Evolutionary conservation across 1,140 invertebrate species (phyloP), one percentile per base, ranked within the genome.

Genomic region (Conus betulinus): DNA sequence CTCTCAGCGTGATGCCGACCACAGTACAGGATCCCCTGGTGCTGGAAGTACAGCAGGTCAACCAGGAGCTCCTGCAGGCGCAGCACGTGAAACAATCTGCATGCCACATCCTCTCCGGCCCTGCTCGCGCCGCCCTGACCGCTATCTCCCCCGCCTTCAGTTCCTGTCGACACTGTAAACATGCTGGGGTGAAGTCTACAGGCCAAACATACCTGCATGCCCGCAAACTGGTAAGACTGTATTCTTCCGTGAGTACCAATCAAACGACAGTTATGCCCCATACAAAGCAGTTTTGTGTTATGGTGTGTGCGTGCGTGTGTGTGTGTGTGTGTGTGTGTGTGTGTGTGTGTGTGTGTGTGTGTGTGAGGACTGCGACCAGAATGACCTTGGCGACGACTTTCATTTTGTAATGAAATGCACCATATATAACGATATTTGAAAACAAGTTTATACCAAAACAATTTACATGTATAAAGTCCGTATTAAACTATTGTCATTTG

Each of bases 321-420:
- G n/a, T 82, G 79, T 82, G 79, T 82, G n/a, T 82, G 79, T 15
- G 79, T 82, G n/a, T 2, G 79, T 82, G 79, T 15, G 79, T 82
- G 79, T 82, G 15, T 27, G 79, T 2, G 79, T 82, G 79, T 15
- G n/a, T 82, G 39, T 51, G 76, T 5, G 76, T 79, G 76, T 3
- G 76, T 79, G 76, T 3, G 76, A n/a, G n/a, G n/a, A n/a, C n/a
- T n/a, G n/a, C n/a, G n/a, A n/a, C n/a, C n/a, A n/a, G n/a, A n/a
- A n/a, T n/a, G n/a, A n/a, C n/a, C n/a, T n/a, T n/a, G n/a, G n/a
- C n/a, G n/a, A n/a, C n/a, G n/a, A n/a, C n/a, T n/a, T n/a, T n/a
- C n/a, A n/a, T n/a, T n/a, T n/a, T n/a, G n/a, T n/a, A n/a, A n/a
- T n/a, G n/a, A n/a, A n/a, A n/a, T n/a, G n/a, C n/a, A n/a, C n/a